Evolutionary conservation across 2,113 vertebrate species (phyloP), one percentile per base, ranked within the genome.

Genomic region (Sander lucioperca): DNA sequence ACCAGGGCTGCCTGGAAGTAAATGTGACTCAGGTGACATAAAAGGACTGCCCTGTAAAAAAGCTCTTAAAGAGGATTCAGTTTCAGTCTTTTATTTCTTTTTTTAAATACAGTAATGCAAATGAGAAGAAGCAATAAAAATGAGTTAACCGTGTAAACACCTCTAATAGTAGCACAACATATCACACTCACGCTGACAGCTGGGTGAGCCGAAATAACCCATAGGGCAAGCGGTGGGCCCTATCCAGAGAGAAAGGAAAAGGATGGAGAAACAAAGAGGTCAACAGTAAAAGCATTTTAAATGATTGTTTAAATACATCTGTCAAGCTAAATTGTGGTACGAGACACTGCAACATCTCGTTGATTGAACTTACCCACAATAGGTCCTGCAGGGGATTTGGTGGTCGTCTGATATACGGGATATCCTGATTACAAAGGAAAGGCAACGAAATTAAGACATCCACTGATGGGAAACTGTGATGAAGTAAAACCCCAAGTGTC

Each of bases 101-200:
- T 58, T 71, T 53, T 61, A 25, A 33, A 82, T 47, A 53, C 5
- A 66, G 30, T 56, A 53, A 68, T 56, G 23, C 19, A 79, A 82
- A 74, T 25, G 15, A 54, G 43, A 51, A 79, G 65, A 77, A 48
- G 23, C 25, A 27, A 67, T 54, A 36, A 77, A 78, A 82, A 9
- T 10, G 16, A 39, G 9, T 75, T 67, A 83, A 68, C 9, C 10
- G 13, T 78, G 66, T 53, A 65, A 81, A 80, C 47, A 80, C 19
- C 6, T 79, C 18, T 57, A 25, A 27, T 4, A 57, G n/a, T 11
- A 64, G 53, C 61, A 77, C 13, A 74, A 61, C 45, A 61, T 25
- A 70, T 87, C 0, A 67, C 64, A 95, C 95, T 97, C 87, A 96
- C 93, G 12, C 30, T 93, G 94, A 83, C 96, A 96, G 51, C 21